Conservation (phyloP, 2,888 invertebrate species). For the Amitus sp. region DNA sequence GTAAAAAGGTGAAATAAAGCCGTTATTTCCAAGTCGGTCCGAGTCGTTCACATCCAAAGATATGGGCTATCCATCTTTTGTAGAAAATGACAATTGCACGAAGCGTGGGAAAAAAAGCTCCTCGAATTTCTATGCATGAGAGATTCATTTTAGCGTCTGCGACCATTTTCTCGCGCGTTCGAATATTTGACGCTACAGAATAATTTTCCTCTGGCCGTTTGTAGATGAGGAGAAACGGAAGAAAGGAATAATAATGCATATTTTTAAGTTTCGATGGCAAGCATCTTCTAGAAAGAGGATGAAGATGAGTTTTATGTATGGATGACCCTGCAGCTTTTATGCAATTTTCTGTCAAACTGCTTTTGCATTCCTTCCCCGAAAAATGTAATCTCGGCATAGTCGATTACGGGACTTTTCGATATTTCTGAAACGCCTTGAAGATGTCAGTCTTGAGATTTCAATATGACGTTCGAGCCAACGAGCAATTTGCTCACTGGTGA, state of each 20-base stretch:
- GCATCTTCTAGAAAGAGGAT: slow-evolving; percentile 33
- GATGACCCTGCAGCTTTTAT: slow-evolving; percentile 40
- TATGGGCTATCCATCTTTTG: no score
- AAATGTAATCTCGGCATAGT: slow-evolving; percentile 18
- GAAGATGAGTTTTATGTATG: slow-evolving; percentile 31
- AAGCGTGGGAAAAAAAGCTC: slow-evolving; percentile 18
- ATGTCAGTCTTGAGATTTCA: not conserved
- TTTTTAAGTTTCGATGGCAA: slow-evolving; percentile 30
- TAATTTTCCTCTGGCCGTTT: slow-evolving; percentile 29
- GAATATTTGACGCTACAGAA: slow-evolving; percentile 22
- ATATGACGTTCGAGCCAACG: no score
- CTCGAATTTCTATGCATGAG: slow-evolving; percentile 27
- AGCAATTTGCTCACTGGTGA: no score
- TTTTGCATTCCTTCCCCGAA: slow-evolving; percentile 22
- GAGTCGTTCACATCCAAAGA: no score
- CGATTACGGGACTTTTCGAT: slow-evolving; percentile 23
- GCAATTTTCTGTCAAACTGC: slow-evolving; percentile 37
- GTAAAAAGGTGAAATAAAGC: no score
- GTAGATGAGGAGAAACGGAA: slow-evolving; percentile 27
- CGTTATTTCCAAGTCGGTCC: no score
- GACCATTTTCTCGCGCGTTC: slow-evolving; percentile 27
- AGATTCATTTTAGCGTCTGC: slow-evolving; percentile 26
- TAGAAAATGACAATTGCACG: slow-evolving; percentile 12
- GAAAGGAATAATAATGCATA: slow-evolving; percentile 34
- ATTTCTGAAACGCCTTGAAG: not conserved